Percentiles rank a stretch among this genome's conserved stretches.
Conservation (phyloP, 2,797 vertebrate species). For the Lepilemur septentrionalis region DNA sequence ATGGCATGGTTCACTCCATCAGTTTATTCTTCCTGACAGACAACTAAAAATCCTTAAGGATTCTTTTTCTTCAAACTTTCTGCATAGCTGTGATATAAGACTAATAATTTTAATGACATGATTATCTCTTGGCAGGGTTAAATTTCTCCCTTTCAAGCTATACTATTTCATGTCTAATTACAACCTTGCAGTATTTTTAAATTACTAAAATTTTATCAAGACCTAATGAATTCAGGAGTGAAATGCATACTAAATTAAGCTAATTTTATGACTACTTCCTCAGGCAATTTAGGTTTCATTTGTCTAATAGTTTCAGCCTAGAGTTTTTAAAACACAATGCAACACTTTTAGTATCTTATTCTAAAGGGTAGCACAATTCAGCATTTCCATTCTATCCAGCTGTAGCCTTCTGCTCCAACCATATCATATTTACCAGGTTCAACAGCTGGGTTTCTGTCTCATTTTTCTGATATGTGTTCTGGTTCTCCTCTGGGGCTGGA, state of each 20-base stretch:
- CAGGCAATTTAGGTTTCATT: slow-evolving; percentile 7
- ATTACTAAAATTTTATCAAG: slow-evolving; percentile 45
- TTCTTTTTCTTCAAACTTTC: slow-evolving; percentile 31
- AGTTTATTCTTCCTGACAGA: neutral
- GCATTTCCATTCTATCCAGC: neutral
- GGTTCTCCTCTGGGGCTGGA: neutral
- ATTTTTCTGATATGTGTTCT: neutral
- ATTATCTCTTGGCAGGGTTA: slow-evolving; percentile 8
- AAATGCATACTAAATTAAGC: slow-evolving; percentile 39
- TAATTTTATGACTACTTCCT: slow-evolving; percentile 43
- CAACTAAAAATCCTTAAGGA: neutral
- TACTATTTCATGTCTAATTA: slow-evolving; percentile 54
- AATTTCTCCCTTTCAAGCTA: neutral
- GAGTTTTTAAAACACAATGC: neutral
- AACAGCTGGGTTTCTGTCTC: neutral
- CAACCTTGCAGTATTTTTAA: slow-evolving; percentile 15
- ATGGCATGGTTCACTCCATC: neutral
- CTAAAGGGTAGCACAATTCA: neutral
- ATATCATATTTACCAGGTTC: neutral
- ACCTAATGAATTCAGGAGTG: slow-evolving; percentile 48
- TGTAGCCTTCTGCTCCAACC: neutral
- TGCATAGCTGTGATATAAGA: neutral
- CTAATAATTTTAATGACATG: neutral
- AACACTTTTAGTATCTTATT: neutral
- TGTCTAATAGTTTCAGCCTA: slow-evolving; percentile 32